Conservation (phyloP, 1,140 invertebrate genomes). For the Heterodera carotae region DNA sequence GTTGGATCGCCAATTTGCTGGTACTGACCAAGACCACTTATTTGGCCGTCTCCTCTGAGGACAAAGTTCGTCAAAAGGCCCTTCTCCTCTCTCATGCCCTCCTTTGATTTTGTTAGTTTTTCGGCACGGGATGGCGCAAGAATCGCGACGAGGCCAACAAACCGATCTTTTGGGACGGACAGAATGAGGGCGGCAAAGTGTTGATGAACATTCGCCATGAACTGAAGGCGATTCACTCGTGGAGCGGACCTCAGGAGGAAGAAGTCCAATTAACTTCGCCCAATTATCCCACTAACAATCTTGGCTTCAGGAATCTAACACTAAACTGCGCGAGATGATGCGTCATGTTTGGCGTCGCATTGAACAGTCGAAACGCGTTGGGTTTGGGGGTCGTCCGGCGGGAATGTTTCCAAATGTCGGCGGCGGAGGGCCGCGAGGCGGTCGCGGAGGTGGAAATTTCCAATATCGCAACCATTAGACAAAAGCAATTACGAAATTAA, state of each 20-base stretch:
- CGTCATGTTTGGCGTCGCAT: slow-evolving; percentile 58
- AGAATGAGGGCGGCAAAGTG: slow-evolving; percentile 56
- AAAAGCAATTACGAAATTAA: not conserved
- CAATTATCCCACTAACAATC: slow-evolving; percentile 10
- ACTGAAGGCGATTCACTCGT: slow-evolving; percentile 39
- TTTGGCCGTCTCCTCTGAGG: slow-evolving; percentile 57
- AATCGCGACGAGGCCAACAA: slow-evolving; percentile 62
- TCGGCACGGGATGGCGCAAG: slow-evolving; percentile 61
- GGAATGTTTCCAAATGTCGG: not conserved
- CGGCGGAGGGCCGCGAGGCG: slow-evolving; percentile 17
- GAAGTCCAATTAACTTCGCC: slow-evolving; percentile 37
- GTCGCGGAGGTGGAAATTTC: slow-evolving; percentile 24
- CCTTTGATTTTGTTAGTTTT: slow-evolving; percentile 39
- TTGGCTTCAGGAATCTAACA: slow-evolving; percentile 11
- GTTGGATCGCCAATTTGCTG: slow-evolving; percentile 55
- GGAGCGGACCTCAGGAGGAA: slow-evolving; percentile 47
- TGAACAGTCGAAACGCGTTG: slow-evolving; percentile 39
- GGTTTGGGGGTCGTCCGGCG: not conserved
- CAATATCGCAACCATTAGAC: slow-evolving; percentile 1
- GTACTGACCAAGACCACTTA: slow-evolving; percentile 47
- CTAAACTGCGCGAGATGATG: slow-evolving; percentile 24
- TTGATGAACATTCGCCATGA: slow-evolving; percentile 55
- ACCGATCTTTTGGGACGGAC: slow-evolving; percentile 59
- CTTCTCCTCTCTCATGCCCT: not conserved
- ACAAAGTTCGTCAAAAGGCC: slow-evolving; percentile 41